Conservation (phyloP, 2,797 vertebrate genomes). For the Gobio occitaniae region DNA sequence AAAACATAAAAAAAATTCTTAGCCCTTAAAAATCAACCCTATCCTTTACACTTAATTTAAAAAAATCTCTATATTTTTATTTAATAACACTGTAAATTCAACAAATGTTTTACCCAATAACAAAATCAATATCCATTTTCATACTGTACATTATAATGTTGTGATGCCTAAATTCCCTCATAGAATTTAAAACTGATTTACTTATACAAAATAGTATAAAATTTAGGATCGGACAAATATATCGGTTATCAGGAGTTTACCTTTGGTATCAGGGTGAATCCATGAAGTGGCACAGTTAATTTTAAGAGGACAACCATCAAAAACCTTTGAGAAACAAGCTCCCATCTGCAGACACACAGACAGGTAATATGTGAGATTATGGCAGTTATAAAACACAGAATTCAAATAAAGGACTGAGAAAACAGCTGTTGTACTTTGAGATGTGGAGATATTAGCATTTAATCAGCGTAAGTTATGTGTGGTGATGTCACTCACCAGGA, state of each 20-base stretch:
- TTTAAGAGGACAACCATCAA: constrained; percentile 97
- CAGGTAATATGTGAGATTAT: constrained; percentile 43
- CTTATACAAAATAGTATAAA: neutral
- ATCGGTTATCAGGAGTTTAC: constrained; percentile 67
- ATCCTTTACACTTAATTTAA: neutral
- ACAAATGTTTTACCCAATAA: neutral
- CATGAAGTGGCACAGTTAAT: constrained; percentile 98
- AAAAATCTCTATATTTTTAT: neutral
- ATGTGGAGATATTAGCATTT: constrained; percentile 28
- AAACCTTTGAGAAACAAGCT: constrained; percentile 98
- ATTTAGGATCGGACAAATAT: neutral
- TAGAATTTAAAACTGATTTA: neutral
- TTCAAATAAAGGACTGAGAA: constrained; percentile 2
- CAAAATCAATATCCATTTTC: neutral
- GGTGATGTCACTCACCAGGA: constrained; percentile 86
- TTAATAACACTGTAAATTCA: neutral
- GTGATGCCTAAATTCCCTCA: neutral
- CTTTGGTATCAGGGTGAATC: constrained; percentile 99
- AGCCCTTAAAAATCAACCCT: neutral
- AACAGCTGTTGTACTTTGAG: neutral
- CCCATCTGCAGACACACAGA: constrained; percentile 87
- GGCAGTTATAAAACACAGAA: neutral
- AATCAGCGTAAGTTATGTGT: neutral
- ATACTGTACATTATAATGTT: neutral
- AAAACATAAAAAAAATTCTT: neutral